These are phyloP conservation scores for Coboldia fuscipes DNA, from an alignment of 1,140 invertebrate species.

Conservation along the genomic window DNA sequence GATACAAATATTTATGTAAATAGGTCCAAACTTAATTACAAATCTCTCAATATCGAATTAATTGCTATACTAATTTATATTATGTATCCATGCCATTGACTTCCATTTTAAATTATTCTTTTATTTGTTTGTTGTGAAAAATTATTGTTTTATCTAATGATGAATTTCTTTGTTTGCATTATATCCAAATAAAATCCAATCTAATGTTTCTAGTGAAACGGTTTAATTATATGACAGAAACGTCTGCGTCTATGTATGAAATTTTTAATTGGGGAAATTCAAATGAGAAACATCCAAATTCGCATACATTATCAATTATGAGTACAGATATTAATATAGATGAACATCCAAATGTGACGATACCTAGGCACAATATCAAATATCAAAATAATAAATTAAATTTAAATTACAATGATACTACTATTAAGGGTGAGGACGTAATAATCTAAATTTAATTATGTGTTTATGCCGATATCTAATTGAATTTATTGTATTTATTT, in stretches of 20 bases:
- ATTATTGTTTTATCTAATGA: too few relatives aligned
- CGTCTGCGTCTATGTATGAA: constrained; percentile 53
- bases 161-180: not conserved
- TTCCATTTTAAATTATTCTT: too few relatives aligned
- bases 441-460: too few relatives aligned
- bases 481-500: too few relatives aligned
- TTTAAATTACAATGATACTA: constrained; percentile 3
- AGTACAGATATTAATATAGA: constrained; percentile 21
- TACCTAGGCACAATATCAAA: not conserved
- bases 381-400: constrained; percentile 2
- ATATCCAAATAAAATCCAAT: not conserved
- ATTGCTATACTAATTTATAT: too few relatives aligned
- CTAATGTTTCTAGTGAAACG: not conserved
- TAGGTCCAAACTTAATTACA: too few relatives aligned
- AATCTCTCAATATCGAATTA: too few relatives aligned
- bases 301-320: constrained; percentile 18
- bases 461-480: too few relatives aligned
- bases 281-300: constrained; percentile 24
- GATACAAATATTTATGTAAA: too few relatives aligned
- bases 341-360: constrained; percentile 9
- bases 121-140: too few relatives aligned
- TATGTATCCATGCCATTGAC: too few relatives aligned
- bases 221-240: constrained; percentile 15
- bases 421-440: constrained; percentile 6
- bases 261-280: constrained; percentile 46